phyloP scores from a whole-genome alignment of 2,113 vertebrate genomes.

The Epinephelus moara region DNA sequence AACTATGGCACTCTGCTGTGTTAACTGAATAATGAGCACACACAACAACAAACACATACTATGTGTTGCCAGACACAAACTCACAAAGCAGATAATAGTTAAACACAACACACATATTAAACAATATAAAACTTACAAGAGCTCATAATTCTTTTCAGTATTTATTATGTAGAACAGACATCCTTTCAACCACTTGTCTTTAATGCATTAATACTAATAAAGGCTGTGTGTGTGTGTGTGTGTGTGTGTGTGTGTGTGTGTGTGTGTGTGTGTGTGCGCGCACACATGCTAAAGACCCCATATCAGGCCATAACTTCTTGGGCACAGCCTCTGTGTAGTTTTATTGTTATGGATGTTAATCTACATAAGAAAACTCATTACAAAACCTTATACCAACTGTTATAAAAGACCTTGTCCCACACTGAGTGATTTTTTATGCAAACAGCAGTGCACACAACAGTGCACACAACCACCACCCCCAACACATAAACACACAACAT shows the following conservation, averaged over 20 bases:
- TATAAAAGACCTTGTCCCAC: conserved; percentile 30
- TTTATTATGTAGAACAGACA: conserved; percentile 8
- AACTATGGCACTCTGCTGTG: conserved; percentile 16
- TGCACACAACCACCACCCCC: not conserved
- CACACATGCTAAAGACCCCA: not conserved
- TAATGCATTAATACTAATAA: conserved; percentile 18
- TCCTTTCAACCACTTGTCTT: not conserved
- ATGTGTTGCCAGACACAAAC: conserved; percentile 10
- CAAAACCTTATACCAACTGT: conserved; percentile 20
- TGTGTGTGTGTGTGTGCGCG: not conserved
- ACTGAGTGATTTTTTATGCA: not conserved
- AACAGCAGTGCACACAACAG: not conserved
- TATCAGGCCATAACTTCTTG: conserved; percentile 17
- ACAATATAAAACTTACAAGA: not conserved
- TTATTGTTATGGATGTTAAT: conserved; percentile 51
- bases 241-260: not conserved
- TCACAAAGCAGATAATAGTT: conserved; percentile 13
- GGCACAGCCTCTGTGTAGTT: conserved; percentile 22
- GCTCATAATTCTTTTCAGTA: conserved; percentile 10
- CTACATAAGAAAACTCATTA: conserved; percentile 56
- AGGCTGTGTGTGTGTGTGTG: not conserved
- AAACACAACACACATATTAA: not conserved
- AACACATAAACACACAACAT: not conserved
- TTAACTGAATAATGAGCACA: conserved; percentile 29
- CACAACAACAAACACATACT: not conserved